Evolutionary conservation across 2,797 vertebrate genomes (phyloP).

Genomic region (Hemibagrus guttatus): DNA sequence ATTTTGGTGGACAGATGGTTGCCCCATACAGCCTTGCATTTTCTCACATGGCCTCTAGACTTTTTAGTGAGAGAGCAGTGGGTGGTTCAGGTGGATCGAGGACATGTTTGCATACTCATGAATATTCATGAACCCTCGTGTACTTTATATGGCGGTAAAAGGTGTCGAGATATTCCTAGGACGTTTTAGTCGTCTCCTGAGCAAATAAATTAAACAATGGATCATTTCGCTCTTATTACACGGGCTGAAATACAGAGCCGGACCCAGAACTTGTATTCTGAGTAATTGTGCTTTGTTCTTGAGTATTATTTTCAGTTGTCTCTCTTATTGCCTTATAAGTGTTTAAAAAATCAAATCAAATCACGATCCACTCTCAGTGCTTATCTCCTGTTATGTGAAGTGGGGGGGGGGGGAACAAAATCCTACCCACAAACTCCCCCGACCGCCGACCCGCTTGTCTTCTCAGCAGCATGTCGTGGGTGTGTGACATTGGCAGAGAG

Average conservation of each 20-base stretch:
- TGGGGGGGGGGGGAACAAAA: background rate
- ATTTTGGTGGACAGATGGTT: slow-evolving; percentile 10
- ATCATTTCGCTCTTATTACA: background rate
- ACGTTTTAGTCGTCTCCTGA: background rate
- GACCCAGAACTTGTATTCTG: no score
- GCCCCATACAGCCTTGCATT: background rate
- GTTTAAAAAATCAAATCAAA: background rate
- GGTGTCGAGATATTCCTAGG: background rate
- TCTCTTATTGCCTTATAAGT: background rate
- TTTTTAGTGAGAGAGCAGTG: slow-evolving; percentile 8
- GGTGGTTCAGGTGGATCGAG: background rate
- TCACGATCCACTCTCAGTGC: background rate
- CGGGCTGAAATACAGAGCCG: background rate
- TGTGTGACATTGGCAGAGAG: slow-evolving; percentile 39
- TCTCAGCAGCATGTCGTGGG: slow-evolving; percentile 30
- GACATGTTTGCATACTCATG: slow-evolving; percentile 13
- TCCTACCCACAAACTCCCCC: slow-evolving; percentile 4
- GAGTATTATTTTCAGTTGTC: background rate
- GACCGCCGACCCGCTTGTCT: background rate
- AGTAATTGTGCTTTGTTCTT: background rate
- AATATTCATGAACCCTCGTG: background rate
- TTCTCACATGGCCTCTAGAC: slow-evolving; percentile 11
- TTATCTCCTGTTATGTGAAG: background rate
- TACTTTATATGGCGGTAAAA: background rate
- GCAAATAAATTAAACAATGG: background rate